phyloP scores from a whole-genome alignment of 2,888 invertebrate genomes.

The Ephialtes manifestator region DNA sequence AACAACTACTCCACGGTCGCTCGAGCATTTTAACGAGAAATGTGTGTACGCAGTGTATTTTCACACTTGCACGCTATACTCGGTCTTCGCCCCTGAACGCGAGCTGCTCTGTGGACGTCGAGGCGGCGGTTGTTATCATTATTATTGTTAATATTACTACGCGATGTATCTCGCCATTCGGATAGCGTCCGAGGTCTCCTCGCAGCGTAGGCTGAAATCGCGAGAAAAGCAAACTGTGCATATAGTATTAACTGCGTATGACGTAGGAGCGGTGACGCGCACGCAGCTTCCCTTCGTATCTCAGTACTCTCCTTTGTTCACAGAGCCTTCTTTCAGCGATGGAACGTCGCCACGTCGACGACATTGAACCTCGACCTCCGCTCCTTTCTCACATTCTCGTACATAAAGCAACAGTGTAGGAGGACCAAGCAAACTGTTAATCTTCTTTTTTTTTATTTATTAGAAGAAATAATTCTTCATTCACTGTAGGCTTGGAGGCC shows the following conservation, averaged over 20 bases:
- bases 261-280: conserved; percentile 13
- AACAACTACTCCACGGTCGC: conserved; percentile 37
- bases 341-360: neutral
- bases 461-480: neutral
- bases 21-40: conserved; percentile 43
- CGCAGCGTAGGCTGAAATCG: conserved; percentile 15
- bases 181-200: conserved; percentile 25
- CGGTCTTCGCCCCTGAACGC: conserved; percentile 57
- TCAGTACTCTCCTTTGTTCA: conserved; percentile 16
- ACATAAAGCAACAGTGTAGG: neutral
- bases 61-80: conserved; percentile 24
- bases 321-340: neutral
- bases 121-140: conserved; percentile 17
- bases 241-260: neutral
- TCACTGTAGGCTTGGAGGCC: neutral
- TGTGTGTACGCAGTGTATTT: conserved; percentile 4
- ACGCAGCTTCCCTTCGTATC: conserved; percentile 1
- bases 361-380: conserved; percentile 8
- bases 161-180: conserved; percentile 36
- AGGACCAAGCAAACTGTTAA: neutral
- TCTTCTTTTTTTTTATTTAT: too few relatives aligned
- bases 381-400: neutral
- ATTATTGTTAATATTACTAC: conserved; percentile 32
- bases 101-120: conserved; percentile 31
- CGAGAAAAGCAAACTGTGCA: conserved; percentile 15